phyloP scores from a whole-genome alignment of 2,113 vertebrate genomes.

The Junco hyemalis region DNA sequence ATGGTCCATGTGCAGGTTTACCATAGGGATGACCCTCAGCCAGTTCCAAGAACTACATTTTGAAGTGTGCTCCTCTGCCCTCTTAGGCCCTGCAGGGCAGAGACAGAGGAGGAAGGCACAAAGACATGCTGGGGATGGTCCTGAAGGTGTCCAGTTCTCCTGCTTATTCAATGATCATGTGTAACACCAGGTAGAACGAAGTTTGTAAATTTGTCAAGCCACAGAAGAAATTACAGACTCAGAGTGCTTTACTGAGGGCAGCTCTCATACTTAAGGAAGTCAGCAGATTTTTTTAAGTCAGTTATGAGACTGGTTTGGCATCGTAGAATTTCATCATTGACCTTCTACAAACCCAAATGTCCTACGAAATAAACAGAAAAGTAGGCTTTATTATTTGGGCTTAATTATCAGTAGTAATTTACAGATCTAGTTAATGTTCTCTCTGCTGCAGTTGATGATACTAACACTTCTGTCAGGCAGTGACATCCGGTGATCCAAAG shows the following conservation, averaged over 20 bases:
- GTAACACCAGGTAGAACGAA: not conserved
- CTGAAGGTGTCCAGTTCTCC: not conserved
- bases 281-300: not conserved
- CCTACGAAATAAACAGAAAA: not conserved
- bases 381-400: not conserved
- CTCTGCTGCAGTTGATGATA: not conserved
- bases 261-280: not conserved
- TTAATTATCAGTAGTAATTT: not conserved
- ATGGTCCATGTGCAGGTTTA: fast-evolving
- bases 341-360: not conserved
- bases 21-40: not conserved
- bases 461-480: not conserved
- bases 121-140: fast-evolving
- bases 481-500: not conserved
- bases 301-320: not conserved
- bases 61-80: not conserved
- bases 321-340: not conserved
- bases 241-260: not conserved
- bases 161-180: not conserved
- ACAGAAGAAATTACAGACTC: not conserved
- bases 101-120: not conserved
- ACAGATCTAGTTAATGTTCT: not conserved
- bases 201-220: not conserved
- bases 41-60: not conserved
- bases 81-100: not conserved